Conservation (phyloP, 2,797 vertebrate genomes). For the Melanotaenia trifasciata region DNA sequence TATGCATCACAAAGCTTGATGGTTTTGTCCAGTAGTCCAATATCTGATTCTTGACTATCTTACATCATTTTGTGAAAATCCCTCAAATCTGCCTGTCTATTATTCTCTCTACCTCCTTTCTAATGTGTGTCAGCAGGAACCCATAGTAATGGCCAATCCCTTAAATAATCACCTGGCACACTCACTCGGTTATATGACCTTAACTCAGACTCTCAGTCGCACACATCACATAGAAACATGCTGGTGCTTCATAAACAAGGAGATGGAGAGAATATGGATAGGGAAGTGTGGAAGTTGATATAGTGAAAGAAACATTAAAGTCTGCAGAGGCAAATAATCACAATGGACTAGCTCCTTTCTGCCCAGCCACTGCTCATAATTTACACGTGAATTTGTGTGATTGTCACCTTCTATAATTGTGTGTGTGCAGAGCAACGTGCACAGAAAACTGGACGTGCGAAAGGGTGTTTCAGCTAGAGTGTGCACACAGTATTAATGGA, state of each 20-base stretch:
- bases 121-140: constrained; percentile 4
- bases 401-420: background rate
- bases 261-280: constrained; percentile 1
- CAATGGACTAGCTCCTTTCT: background rate
- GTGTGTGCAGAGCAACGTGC: background rate
- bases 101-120: background rate
- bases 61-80: background rate
- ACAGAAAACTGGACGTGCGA: background rate
- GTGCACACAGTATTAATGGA: background rate
- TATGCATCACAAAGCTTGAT: background rate
- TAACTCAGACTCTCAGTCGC: background rate
- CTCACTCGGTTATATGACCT: background rate
- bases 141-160: constrained; percentile 1
- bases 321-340: constrained; percentile 11
- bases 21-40: background rate
- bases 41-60: background rate
- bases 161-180: background rate
- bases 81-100: background rate
- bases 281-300: background rate
- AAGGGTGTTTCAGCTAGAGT: background rate
- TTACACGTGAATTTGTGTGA: background rate
- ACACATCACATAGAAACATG: constrained; percentile 16
- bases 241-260: constrained; percentile 1
- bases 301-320: constrained; percentile 6
- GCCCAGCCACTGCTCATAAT: background rate